phyloP scores from a whole-genome alignment of 2,113 vertebrate species.

The Hydrolagus affinis region DNA sequence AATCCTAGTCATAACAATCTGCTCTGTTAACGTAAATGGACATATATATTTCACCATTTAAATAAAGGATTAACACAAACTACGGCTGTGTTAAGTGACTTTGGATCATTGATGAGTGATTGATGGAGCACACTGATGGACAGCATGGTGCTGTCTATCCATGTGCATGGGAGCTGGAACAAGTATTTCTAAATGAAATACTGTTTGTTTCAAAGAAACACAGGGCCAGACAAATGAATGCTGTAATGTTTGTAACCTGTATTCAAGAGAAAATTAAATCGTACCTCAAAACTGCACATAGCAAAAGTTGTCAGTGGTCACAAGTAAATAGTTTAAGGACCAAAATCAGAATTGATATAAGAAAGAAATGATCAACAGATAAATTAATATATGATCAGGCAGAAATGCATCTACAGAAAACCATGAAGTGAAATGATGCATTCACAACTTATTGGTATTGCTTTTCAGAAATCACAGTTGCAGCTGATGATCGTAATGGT shows the following conservation, averaged over 20 bases:
- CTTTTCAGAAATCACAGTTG: background rate
- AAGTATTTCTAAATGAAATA: background rate
- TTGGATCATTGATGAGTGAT: slow-evolving; percentile 18
- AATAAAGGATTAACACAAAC: slow-evolving; percentile 17
- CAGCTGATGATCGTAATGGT: background rate
- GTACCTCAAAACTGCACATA: too few species aligned
- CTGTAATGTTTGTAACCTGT: background rate
- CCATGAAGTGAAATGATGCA: background rate
- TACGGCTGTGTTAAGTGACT: background rate
- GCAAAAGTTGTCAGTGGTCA: background rate
- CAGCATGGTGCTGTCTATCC: background rate
- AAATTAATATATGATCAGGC: background rate
- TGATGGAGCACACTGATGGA: background rate
- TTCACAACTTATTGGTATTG: background rate
- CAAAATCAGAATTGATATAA: background rate
- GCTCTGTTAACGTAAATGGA: slow-evolving; percentile 2
- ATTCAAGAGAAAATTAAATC: background rate
- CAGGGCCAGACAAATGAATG: background rate
- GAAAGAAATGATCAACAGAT: slow-evolving; percentile 2
- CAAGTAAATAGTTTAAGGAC: background rate
- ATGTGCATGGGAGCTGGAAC: background rate
- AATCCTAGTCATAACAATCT: slow-evolving; percentile 22
- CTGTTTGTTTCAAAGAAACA: background rate
- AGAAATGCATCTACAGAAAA: background rate
- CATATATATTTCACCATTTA: slow-evolving; percentile 22